phyloP scores from a whole-genome alignment of 1,140 invertebrate genomes.

The Hycleus cichorii region DNA sequence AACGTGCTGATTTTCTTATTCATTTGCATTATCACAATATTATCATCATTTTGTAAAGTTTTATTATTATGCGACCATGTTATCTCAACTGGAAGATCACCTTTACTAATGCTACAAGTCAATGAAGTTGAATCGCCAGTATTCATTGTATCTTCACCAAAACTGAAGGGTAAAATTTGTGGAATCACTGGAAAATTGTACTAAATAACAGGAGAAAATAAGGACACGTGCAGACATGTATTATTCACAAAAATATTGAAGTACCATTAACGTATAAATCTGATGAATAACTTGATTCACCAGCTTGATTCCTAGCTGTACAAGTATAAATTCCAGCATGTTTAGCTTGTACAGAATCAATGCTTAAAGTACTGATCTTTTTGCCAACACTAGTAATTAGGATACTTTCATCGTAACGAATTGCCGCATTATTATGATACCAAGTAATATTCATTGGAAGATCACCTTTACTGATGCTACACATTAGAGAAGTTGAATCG shows the following conservation, averaged over 20 bases:
- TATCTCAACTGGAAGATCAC: constrained; percentile 60
- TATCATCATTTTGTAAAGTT: constrained; percentile 38
- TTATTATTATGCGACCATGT: constrained; percentile 54
- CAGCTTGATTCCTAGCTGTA: constrained; percentile 56
- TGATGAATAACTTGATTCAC: constrained; percentile 54
- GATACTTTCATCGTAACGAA: constrained; percentile 41
- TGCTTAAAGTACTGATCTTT: constrained; percentile 54
- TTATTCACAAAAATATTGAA: not conserved
- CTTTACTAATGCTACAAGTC: constrained; percentile 58
- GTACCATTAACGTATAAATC: constrained; percentile 47
- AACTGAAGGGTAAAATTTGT: constrained; percentile 64
- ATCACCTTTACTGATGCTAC: constrained; percentile 47
- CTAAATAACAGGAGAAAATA: not conserved
- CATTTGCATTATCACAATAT: constrained; percentile 44
- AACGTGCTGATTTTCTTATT: constrained; percentile 63
- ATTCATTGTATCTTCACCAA: constrained; percentile 62
- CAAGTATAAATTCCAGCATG: constrained; percentile 70
- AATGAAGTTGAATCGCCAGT: constrained; percentile 56
- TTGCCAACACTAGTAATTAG: constrained; percentile 43
- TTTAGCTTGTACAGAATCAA: constrained; percentile 54
- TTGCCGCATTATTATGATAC: constrained; percentile 52
- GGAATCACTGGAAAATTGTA: constrained; percentile 48
- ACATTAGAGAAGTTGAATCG: constrained; percentile 45
- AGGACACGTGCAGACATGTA: not conserved
- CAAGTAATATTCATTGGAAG: constrained; percentile 32